Conservation (phyloP, 2,113 vertebrate species). For the Sisor rabdophorus region DNA sequence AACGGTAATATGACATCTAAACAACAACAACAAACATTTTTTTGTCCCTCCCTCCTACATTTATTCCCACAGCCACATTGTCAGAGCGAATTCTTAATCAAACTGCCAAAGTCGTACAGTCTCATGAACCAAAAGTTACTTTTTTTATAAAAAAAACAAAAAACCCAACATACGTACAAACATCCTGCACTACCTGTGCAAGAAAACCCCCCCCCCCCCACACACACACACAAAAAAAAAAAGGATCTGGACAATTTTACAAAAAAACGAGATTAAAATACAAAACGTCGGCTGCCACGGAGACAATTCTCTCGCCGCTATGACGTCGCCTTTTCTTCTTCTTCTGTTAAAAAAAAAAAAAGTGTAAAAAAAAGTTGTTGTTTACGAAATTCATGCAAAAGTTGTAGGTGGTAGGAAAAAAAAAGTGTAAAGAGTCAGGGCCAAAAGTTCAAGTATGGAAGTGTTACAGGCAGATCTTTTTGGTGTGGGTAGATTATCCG, state of each 20-base stretch:
- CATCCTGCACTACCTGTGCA: background rate
- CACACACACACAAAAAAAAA: background rate
- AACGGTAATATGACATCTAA: constrained; percentile 78
- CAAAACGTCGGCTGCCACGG: constrained; percentile 16
- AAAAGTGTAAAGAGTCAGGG: constrained; percentile 39
- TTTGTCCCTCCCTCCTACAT: constrained; percentile 45
- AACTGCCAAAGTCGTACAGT: background rate
- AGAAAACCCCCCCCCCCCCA: background rate
- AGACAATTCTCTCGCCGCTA: constrained; percentile 5
- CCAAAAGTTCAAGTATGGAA: constrained; percentile 42
- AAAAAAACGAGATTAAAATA: constrained; percentile 40
- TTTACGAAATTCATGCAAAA: constrained; percentile 35
- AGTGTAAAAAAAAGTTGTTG: constrained; percentile 3
- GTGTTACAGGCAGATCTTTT: constrained; percentile 22
- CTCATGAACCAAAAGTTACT: background rate
- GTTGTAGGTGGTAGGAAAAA: background rate
- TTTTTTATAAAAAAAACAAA: constrained; percentile 11
- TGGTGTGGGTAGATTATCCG: constrained; percentile 22
- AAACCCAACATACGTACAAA: constrained; percentile 6
- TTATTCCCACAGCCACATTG: background rate
- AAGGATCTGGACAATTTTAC: constrained; percentile 14
- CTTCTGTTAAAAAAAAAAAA: background rate
- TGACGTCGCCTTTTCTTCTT: background rate
- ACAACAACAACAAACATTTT: constrained; percentile 68
- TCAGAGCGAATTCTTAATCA: constrained; percentile 2